Base-by-base conservation (phyloP, 2,888 invertebrate species). In the Germaria angustata region DNA sequence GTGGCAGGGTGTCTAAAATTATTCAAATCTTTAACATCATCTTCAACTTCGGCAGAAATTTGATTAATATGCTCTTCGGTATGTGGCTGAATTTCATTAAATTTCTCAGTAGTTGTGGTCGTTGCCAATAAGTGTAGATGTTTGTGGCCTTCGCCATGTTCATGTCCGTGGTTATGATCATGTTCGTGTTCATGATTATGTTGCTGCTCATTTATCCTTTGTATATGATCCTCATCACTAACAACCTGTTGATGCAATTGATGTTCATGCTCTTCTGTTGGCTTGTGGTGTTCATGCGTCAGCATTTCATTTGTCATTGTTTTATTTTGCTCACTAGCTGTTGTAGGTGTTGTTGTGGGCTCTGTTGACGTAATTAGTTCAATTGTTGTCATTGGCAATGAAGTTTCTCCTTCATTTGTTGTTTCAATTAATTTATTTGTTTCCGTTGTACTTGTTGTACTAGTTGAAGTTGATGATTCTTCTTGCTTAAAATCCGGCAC, bases 1-100 rank as follows among this genome's bases (percentile, higher is more conserved):
- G 90, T 89, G 7, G 88, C 90, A 76, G 89, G 89, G 86, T 89
- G 90, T 75, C 90, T 86, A 68, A 89, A 89, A 85, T 89, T 88
- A 84, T 90, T 89, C 83, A 90, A 85, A 85, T 90, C 89, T 81
- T 89, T 90, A 81, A 84, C 88, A 85, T 87, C 89, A 69, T 88
- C 88, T 61, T 88, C 90, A 44, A 85, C 85, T 81, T 89, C 90
- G 66, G 84, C 87, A 6, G 88, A 88, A 34, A 90, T 89, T 79
- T 90, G 90, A 57, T 87, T 84, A 49, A 85, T 66, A 41, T 87
- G 80, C 57, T 89, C 88, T 20, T 88, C 85, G 32, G 86, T 84
- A 28, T 86, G 84, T 2, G 86, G 84, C 32, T 32, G 83, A 81
- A 66, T 85, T 51, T 69, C 53, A 55, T 81, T 69, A 0, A 55